Percentiles rank a stretch among this genome's conserved stretches.
phyloP scores from a whole-genome alignment of 2,797 vertebrate genomes.

The Thunnus albacares region DNA sequence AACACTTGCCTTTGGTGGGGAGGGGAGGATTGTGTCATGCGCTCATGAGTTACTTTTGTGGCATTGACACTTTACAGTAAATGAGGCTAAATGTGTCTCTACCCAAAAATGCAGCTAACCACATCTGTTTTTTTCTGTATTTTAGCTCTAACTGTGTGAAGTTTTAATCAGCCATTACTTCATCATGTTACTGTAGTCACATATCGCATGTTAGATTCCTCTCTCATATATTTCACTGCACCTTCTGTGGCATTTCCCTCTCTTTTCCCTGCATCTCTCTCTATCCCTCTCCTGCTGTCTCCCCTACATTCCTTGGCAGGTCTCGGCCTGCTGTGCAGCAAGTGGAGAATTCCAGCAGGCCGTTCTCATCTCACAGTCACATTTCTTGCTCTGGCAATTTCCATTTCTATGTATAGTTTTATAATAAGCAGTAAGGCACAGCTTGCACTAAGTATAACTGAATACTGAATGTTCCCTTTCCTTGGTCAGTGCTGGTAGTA shows the following conservation, averaged over 20 bases:
- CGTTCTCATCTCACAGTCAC: constrained; percentile 45
- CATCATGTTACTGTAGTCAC: background rate
- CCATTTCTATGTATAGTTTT: constrained; percentile 27
- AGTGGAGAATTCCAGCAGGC: constrained; percentile 62
- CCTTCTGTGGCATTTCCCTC: constrained; percentile 16
- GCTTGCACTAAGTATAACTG: background rate
- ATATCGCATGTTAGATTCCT: background rate
- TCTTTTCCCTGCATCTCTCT: constrained; percentile 35
- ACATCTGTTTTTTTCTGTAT: background rate
- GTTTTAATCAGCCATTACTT: background rate
- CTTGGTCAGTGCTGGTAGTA: background rate
- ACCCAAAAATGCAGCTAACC: background rate
- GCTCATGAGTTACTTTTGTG: background rate
- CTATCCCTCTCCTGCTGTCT: constrained; percentile 52
- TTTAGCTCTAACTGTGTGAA: background rate
- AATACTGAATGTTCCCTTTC: background rate
- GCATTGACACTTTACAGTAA: background rate
- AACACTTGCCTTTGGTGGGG: background rate
- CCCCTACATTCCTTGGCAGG: constrained; percentile 81
- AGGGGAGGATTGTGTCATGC: background rate
- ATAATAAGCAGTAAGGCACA: background rate
- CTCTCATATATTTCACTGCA: constrained; percentile 3
- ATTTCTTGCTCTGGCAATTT: constrained; percentile 35
- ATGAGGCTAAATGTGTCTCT: background rate
- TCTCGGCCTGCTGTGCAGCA: constrained; percentile 71